Conservation (phyloP, 2,113 vertebrate genomes). For the Clinocottus analis region DNA sequence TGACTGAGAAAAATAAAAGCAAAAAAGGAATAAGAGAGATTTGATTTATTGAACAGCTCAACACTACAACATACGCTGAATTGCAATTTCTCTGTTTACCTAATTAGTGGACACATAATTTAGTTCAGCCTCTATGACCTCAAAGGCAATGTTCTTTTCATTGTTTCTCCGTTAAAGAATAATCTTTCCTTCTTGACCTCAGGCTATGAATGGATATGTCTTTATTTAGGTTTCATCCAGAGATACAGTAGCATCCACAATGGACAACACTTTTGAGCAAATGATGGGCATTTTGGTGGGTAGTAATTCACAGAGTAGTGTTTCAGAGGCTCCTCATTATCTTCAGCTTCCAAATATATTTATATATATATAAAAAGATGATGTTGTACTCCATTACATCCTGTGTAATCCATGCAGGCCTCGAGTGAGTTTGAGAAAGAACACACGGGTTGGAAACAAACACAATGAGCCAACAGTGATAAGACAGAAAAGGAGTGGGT, state of each 20-base stretch:
- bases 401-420: conserved; percentile 23
- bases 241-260: neutral
- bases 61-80: conserved; percentile 17
- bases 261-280: neutral
- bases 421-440: conserved; percentile 4
- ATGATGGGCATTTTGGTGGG: neutral
- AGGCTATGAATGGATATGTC: neutral
- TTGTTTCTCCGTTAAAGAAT: neutral
- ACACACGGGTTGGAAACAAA: neutral
- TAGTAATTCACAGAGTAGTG: neutral
- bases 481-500: neutral
- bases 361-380: neutral
- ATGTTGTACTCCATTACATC: conserved; percentile 40
- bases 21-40: neutral
- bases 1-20: conserved; percentile 32
- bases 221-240: neutral
- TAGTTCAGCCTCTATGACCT: neutral
- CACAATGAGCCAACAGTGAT: neutral
- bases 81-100: conserved; percentile 13
- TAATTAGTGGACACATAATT: conserved; percentile 33
- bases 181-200: neutral
- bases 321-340: conserved; percentile 38
- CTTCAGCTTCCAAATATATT: conserved; percentile 28
- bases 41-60: conserved; percentile 32
- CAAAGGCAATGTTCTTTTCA: neutral